Percentiles rank a stretch among this genome's conserved stretches.
phyloP scores from a whole-genome alignment of 1,140 invertebrate genomes.

The Drosophila rhopaloa region DNA sequence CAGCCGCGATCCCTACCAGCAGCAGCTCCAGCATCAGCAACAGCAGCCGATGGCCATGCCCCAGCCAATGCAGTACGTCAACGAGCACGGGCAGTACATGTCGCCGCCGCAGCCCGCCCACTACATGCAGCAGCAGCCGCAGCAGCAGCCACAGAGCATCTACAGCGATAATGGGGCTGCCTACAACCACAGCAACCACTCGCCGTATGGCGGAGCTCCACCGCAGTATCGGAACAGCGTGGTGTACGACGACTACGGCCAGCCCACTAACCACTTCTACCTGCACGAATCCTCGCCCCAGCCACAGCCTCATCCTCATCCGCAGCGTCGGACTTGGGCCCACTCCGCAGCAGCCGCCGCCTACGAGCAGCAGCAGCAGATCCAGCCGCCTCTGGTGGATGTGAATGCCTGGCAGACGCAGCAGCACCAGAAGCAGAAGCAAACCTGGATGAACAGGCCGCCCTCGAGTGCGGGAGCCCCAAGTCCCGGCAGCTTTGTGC shows the following conservation, averaged over 20 bases:
- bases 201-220: constrained; percentile 49
- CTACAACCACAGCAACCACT: constrained; percentile 77
- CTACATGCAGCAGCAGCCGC: constrained; percentile 53
- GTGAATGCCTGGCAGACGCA: constrained; percentile 80
- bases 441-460: constrained; percentile 66
- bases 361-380: constrained; percentile 80
- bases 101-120: constrained; percentile 64
- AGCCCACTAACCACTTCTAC: constrained; percentile 88
- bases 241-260: constrained; percentile 76
- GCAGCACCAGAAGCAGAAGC: constrained; percentile 66
- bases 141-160: constrained; percentile 71
- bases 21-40: constrained; percentile 85
- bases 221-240: constrained; percentile 69
- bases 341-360: constrained; percentile 87
- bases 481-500: constrained; percentile 68
- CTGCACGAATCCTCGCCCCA: constrained; percentile 87
- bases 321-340: constrained; percentile 90
- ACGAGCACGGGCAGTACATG: constrained; percentile 82
- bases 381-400: constrained; percentile 71
- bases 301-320: constrained; percentile 86
- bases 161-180: constrained; percentile 75
- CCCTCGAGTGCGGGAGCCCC: constrained; percentile 58
- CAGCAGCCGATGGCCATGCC: constrained; percentile 78
- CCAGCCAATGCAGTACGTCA: constrained; percentile 78
- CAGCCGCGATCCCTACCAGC: constrained; percentile 83